phyloP scores from a whole-genome alignment of 2,888 invertebrate genomes.

The Drosophila austrosaltans region DNA sequence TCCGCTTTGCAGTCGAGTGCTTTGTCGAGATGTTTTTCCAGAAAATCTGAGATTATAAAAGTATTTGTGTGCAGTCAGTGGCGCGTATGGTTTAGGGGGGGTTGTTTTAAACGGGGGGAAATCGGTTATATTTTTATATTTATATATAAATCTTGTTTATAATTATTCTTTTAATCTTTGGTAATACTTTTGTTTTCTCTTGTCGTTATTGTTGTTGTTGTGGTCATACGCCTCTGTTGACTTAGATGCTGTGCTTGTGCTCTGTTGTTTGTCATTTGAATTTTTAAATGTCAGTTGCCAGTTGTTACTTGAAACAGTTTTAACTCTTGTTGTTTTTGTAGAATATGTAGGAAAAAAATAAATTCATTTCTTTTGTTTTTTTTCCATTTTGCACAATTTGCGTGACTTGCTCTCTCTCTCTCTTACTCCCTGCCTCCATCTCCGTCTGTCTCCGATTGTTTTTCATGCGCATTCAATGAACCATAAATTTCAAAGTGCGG shows the following conservation, averaged over 20 bases:
- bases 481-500: slow-evolving; percentile 79
- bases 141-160: too few species aligned
- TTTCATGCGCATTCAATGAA: slow-evolving; percentile 79
- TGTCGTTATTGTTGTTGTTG: not conserved
- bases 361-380: slow-evolving; percentile 73
- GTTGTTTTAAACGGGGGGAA: too few species aligned
- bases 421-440: slow-evolving; percentile 8
- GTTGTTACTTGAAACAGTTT: not conserved
- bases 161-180: too few species aligned
- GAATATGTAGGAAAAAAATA: slow-evolving; percentile 45
- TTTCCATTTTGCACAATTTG: slow-evolving; percentile 44
- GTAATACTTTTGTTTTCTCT: too few species aligned
- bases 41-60: slow-evolving; percentile 30
- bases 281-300: slow-evolving; percentile 19
- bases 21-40: slow-evolving; percentile 15
- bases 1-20: slow-evolving; percentile 28
- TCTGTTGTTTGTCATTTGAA: slow-evolving; percentile 41
- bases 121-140: too few species aligned
- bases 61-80: slow-evolving; percentile 34
- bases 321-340: slow-evolving; percentile 26
- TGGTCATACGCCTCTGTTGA: not conserved
- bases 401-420: not conserved
- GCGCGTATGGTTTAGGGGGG: not conserved
- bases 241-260: not conserved
- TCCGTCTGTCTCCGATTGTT: slow-evolving; percentile 58